Percentiles rank a stretch among this genome's conserved stretches.
phyloP scores from a whole-genome alignment of 2,888 invertebrate genomes.

The Agrenia bidenticulata region DNA sequence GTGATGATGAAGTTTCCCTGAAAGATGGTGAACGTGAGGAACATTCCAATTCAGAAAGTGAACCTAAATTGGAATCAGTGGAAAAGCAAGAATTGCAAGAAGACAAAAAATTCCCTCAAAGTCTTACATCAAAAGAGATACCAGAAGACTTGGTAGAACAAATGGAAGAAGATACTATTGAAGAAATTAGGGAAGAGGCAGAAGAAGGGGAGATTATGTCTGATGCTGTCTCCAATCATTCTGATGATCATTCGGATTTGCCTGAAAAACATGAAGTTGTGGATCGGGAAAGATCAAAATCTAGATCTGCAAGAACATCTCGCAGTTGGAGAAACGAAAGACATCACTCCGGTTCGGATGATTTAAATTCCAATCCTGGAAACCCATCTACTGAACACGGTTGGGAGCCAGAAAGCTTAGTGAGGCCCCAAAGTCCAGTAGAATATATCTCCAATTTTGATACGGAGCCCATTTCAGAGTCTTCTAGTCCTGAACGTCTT shows the following conservation, averaged over 20 bases:
- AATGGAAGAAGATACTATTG: conserved; percentile 25
- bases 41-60: no score
- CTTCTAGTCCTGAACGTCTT: not conserved
- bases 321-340: not conserved
- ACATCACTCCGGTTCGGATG: not conserved
- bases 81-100: no score
- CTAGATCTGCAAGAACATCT: no score
- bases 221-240: not conserved
- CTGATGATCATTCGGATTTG: no score
- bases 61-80: no score
- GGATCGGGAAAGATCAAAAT: no score
- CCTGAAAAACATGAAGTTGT: no score
- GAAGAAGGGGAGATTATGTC: conserved; percentile 13
- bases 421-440: conserved; percentile 25
- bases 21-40: no score
- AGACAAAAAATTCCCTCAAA: not conserved
- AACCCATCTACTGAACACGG: not conserved
- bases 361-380: not conserved
- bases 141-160: conserved; percentile 7
- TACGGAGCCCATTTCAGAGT: conserved; percentile 26
- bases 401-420: not conserved
- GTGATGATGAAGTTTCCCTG: not conserved
- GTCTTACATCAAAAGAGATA: not conserved
- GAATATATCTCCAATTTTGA: conserved; percentile 36
- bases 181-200: not conserved